These are phyloP conservation scores for Morpho achilles DNA, from an alignment of 2,888 invertebrate species.

Conservation along the genomic window DNA sequence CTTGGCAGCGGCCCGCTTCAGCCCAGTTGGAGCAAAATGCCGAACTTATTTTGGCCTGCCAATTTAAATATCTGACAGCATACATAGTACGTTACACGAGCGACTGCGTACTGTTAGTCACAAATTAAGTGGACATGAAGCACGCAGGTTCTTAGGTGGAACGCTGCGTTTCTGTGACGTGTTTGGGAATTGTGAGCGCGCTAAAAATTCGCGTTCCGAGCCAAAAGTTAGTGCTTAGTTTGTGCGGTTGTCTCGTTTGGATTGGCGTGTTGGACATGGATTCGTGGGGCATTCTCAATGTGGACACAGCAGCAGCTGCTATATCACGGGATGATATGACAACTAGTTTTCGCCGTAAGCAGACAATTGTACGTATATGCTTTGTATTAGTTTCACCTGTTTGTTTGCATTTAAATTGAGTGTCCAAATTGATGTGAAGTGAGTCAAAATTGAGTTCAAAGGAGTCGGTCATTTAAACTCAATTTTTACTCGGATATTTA, in stretches of 20 bases:
- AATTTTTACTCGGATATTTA: no score
- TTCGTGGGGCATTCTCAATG: constrained; percentile 85
- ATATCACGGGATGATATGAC: constrained; percentile 84
- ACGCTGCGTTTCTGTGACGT: constrained; percentile 30
- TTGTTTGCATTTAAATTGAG: no score
- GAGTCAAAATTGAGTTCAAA: no score
- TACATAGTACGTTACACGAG: constrained; percentile 28
- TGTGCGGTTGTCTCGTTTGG: constrained; percentile 5
- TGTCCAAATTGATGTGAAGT: no score
- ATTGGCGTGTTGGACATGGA: constrained; percentile 63
- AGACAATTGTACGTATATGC: constrained; percentile 47
- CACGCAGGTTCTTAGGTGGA: not conserved
- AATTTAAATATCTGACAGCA: constrained; percentile 64
- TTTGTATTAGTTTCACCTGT: no score
- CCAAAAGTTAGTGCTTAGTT: constrained; percentile 30
- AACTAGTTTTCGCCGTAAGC: constrained; percentile 72
- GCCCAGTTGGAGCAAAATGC: constrained; percentile 77
- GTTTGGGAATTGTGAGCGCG: constrained; percentile 35
- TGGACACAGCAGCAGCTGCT: constrained; percentile 81
- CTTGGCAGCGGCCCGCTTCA: constrained; percentile 57
- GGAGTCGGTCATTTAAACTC: no score
- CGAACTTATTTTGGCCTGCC: constrained; percentile 78
- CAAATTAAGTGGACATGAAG: constrained; percentile 20
- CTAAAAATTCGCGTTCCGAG: constrained; percentile 25
- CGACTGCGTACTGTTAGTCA: constrained; percentile 18